These are phyloP conservation scores for Drosophila yooni DNA, from an alignment of 2,888 invertebrate species.

Conservation along the genomic window DNA sequence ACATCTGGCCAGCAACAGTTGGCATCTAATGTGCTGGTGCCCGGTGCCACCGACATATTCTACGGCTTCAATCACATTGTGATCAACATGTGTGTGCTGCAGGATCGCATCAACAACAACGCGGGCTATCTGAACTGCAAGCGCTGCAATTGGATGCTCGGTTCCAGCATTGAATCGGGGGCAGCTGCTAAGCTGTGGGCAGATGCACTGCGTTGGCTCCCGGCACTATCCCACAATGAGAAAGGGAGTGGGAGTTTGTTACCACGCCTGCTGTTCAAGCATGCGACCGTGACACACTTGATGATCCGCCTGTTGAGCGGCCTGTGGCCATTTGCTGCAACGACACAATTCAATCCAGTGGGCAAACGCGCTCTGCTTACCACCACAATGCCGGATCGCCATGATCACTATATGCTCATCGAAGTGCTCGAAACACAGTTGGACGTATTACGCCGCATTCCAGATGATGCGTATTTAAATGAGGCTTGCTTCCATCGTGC, in stretches of 20 bases:
- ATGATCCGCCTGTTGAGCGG: slow-evolving; percentile 65
- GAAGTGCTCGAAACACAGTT: slow-evolving; percentile 81
- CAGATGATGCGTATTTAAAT: neutral
- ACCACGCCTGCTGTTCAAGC: slow-evolving; percentile 51
- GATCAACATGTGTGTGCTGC: slow-evolving; percentile 47
- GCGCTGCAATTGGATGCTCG: slow-evolving; percentile 77
- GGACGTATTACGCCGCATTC: slow-evolving; percentile 66
- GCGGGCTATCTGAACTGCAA: slow-evolving; percentile 72
- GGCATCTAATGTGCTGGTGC: slow-evolving; percentile 60
- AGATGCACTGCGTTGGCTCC: slow-evolving; percentile 65
- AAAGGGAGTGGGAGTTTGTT: neutral
- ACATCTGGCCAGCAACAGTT: neutral
- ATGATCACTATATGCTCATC: slow-evolving; percentile 73
- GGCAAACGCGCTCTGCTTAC: slow-evolving; percentile 64
- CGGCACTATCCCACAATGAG: neutral
- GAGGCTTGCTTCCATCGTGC: slow-evolving; percentile 46
- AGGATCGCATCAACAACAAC: slow-evolving; percentile 39
- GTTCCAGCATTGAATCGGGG: slow-evolving; percentile 62
- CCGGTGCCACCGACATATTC: slow-evolving; percentile 68
- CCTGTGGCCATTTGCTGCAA: slow-evolving; percentile 58
- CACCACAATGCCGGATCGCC: slow-evolving; percentile 70
- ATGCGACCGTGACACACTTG: slow-evolving; percentile 48
- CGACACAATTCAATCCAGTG: slow-evolving; percentile 28
- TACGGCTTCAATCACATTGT: slow-evolving; percentile 82
- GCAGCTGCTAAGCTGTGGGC: slow-evolving; percentile 81